Conservation (phyloP, 2,888 invertebrate genomes). For the Buathra laborator region DNA sequence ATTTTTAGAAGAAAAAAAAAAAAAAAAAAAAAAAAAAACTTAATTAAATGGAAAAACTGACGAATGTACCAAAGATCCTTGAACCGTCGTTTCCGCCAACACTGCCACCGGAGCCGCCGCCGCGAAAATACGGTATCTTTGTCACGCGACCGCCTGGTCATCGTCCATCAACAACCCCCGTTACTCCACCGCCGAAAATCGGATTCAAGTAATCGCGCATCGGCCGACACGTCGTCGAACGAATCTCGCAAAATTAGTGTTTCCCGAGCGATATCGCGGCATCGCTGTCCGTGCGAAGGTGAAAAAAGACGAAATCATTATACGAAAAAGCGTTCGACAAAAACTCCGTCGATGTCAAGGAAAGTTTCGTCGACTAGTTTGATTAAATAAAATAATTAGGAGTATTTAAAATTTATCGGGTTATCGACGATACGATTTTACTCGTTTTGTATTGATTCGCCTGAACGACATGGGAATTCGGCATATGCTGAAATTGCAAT, state of each 20-base stretch:
- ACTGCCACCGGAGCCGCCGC: slow-evolving; percentile 79
- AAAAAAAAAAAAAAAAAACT: no score
- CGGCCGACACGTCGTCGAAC: slow-evolving; percentile 77
- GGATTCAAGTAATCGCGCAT: slow-evolving; percentile 79
- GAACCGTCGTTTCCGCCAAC: slow-evolving; percentile 82
- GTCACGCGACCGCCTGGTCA: slow-evolving; percentile 79
- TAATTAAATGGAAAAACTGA: neutral
- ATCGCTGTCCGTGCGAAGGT: slow-evolving; percentile 47
- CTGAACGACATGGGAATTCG: neutral
- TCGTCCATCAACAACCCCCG: slow-evolving; percentile 67
- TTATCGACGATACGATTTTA: slow-evolving; percentile 69
- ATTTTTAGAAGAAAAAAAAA: neutral
- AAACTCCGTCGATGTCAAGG: slow-evolving; percentile 44
- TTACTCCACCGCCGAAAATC: slow-evolving; percentile 73
- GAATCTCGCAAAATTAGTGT: slow-evolving; percentile 65
- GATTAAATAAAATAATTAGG: slow-evolving; percentile 35
- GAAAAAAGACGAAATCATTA: slow-evolving; percentile 30
- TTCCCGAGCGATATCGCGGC: slow-evolving; percentile 52
- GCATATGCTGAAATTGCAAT: neutral
- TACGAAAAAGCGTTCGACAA: slow-evolving; percentile 52
- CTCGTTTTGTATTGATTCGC: slow-evolving; percentile 35
- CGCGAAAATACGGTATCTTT: slow-evolving; percentile 82
- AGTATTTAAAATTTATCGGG: slow-evolving; percentile 40
- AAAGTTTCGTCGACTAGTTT: slow-evolving; percentile 57
- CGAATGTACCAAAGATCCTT: slow-evolving; percentile 75